A percentile compares a stretch with the other conserved stretches of the same genome.
Evolutionary conservation across 2,797 vertebrate genomes (phyloP).

Genomic region (Enteromius fasciolatus): DNA sequence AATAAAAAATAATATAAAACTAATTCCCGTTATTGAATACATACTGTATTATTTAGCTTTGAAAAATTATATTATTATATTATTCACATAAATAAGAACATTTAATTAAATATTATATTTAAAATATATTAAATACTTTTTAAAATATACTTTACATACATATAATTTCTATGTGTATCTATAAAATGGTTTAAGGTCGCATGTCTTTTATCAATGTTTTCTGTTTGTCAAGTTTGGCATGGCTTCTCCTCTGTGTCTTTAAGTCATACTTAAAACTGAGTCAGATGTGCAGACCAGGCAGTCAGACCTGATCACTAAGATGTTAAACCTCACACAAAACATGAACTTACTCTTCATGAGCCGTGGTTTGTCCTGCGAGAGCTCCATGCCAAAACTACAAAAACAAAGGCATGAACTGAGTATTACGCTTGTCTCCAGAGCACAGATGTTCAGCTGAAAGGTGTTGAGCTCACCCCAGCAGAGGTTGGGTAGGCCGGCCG

Average conservation of each 20-base stretch:
- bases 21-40: not conserved
- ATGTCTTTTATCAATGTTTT: not conserved
- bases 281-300: not conserved
- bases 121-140: not conserved
- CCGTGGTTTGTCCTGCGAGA: conserved; percentile 86
- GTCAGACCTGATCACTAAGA: not conserved
- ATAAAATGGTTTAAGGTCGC: not conserved
- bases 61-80: not conserved
- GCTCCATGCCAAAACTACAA: conserved; percentile 91
- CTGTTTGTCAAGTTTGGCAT: too few relatives aligned
- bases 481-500: conserved; percentile 84
- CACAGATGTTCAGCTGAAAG: not conserved
- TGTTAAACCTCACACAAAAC: conserved; percentile 23
- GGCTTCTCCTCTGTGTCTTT: too few relatives aligned
- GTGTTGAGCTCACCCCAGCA: conserved; percentile 83
- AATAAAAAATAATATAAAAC: too few relatives aligned
- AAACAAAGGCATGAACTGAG: conserved; percentile 27
- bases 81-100: not conserved
- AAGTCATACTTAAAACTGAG: not conserved
- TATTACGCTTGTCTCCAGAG: not conserved
- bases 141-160: not conserved
- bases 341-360: conserved; percentile 90
- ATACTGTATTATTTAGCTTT: too few relatives aligned
- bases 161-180: not conserved
- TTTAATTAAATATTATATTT: not conserved